A percentile compares a stretch with the other conserved stretches of the same genome.
Evolutionary conservation across 2,113 vertebrate species (phyloP).

Genomic region (Lethenteron camtschaticum): DNA sequence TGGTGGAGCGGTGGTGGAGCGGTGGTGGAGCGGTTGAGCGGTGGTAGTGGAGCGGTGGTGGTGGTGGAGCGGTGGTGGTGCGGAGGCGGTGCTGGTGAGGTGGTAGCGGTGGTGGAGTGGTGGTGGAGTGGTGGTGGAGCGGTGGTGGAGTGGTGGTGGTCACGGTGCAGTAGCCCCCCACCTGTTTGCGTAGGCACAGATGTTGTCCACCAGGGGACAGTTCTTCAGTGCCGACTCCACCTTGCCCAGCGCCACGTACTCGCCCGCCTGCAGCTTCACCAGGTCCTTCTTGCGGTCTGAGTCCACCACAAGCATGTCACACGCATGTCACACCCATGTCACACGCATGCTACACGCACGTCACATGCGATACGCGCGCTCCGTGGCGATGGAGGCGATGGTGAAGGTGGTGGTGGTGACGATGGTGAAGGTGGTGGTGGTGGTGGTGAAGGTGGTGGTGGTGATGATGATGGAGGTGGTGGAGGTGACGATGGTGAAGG

Average conservation of each 20-base stretch:
- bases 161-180: conserved; percentile 15
- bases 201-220: conserved; percentile 67
- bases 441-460: too few species aligned
- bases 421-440: too few species aligned
- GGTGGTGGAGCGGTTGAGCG: too few species aligned
- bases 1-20: not conserved
- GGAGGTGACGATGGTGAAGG: too few species aligned
- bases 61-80: not conserved
- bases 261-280: conserved; percentile 80
- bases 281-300: conserved; percentile 89
- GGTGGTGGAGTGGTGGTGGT: not conserved
- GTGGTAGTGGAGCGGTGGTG: not conserved
- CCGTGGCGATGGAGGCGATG: too few species aligned
- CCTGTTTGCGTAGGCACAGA: conserved; percentile 88
- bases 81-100: too few species aligned
- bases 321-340: too few species aligned
- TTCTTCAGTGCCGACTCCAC: conserved; percentile 80
- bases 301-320: too few species aligned
- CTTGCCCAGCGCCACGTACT: conserved; percentile 87
- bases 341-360: too few species aligned
- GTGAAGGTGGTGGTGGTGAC: too few species aligned
- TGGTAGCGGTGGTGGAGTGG: not conserved
- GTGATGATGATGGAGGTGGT: too few species aligned
- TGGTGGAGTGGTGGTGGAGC: not conserved
- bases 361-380: too few species aligned